Base-by-base conservation (phyloP, 2,888 invertebrate species). In the Eilema griseolum region DNA sequence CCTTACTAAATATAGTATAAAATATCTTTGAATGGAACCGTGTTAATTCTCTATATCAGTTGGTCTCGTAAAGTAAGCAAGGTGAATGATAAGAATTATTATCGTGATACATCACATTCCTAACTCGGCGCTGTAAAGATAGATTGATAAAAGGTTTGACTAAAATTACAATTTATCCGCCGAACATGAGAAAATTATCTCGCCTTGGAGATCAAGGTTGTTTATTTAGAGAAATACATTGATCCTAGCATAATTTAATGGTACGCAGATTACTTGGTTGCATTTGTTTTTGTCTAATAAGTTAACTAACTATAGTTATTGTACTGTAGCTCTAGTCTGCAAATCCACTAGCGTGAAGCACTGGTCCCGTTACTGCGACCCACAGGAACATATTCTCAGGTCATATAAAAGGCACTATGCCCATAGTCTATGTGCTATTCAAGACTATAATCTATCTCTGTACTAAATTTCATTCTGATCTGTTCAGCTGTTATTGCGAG, bases 71-170 rank as follows among this genome's bases (percentile, higher is more conserved):
- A 65, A 76, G 70, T 60, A 79, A 80, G 80, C 79, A 78, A 83
- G 77, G 78, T 73, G 74, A 75, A 76, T 68, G 86, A 87, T 88
- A 86, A 87, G 77, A 71, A 68, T 66, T 79, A 68, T 83, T 88
- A 88, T 87, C 86, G 71, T 81, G 80, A 83, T 80, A 81, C 80
- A 83, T 84, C 77, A 79, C 85, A 86, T 85, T 83, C 85, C 75
- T 79, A 72, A 69, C 71, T 76, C 67, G 74, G 67, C 66, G 74
- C 75, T 70, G 60, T 73, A 64, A 72, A 80, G 73, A 78, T 71
- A 83, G 65, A 59, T 61, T 75, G 83, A 86, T 83, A 86, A 83
- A 65, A 75, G 60, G 73, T 71, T 61, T 77, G 67, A 67, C 69
- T 76, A 82, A 84, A 85, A 84, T 80, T 83, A 78, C 74, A 80